phyloP scores from a whole-genome alignment of 92 coral and sea anemone genomes.

The Virgularia gustaviana region DNA sequence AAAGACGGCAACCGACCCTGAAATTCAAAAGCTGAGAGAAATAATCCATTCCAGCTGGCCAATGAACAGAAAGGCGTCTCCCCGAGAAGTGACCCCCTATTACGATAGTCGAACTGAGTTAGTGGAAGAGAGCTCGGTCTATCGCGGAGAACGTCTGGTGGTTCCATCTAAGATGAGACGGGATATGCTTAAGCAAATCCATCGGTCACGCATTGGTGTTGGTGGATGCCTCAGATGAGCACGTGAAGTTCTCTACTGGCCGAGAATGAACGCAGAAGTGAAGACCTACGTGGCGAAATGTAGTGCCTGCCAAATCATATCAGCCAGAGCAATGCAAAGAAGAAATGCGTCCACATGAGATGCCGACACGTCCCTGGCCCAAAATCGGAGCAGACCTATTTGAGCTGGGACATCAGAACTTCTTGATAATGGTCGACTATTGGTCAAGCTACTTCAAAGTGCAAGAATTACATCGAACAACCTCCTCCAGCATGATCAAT shows the following conservation, averaged over 20 bases:
- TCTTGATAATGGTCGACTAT: constrained; percentile 37
- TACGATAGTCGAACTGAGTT: constrained; percentile 41
- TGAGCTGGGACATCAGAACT: constrained; percentile 41
- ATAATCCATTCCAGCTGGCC: constrained; percentile 36
- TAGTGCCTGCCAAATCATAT: constrained; percentile 36
- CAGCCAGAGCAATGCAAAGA: constrained; percentile 50
- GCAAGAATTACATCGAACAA: constrained; percentile 32
- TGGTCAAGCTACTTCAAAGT: constrained; percentile 45
- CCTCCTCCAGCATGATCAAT: constrained; percentile 27
- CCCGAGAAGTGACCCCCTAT: constrained; percentile 18
- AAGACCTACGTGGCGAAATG: constrained; percentile 42
- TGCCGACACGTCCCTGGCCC: constrained; percentile 45
- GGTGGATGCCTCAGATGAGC: constrained; percentile 38
- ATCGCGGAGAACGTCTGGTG: constrained; percentile 32
- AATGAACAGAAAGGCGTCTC: constrained; percentile 6
- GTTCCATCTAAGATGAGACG: no score
- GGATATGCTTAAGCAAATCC: no score
- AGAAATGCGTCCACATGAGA: constrained; percentile 29
- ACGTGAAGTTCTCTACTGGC: constrained; percentile 53
- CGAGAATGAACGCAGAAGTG: constrained; percentile 46
- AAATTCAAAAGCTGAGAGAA: constrained; percentile 32
- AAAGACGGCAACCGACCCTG: constrained; percentile 27
- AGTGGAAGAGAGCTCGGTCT: constrained; percentile 29
- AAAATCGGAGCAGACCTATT: constrained; percentile 44
- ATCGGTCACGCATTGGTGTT: no score